These are phyloP conservation scores for Semibalanus balanoides DNA, from an alignment of 1,140 invertebrate genomes.

Conservation along the genomic window DNA sequence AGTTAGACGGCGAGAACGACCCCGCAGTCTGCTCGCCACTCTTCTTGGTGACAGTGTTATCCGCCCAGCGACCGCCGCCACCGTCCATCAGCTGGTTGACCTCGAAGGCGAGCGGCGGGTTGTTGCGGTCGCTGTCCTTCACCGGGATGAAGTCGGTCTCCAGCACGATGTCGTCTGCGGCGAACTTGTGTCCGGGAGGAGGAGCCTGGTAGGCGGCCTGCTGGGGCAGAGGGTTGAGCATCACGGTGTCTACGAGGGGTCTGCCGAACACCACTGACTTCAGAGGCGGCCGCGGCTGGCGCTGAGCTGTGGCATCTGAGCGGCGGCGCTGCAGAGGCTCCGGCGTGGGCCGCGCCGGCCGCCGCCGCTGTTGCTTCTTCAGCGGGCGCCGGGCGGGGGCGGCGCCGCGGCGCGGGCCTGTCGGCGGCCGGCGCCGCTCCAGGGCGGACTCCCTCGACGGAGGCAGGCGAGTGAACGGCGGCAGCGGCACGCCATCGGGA, in stretches of 20 bases:
- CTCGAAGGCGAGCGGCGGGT: not conserved
- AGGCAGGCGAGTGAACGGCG: not conserved
- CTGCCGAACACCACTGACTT: not conserved
- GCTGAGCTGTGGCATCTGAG: not conserved
- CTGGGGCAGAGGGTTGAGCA: not conserved
- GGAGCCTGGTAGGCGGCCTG: not conserved
- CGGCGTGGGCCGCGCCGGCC: no score
- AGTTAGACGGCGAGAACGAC: not conserved
- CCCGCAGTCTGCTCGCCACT: no score
- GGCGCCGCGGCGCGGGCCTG: no score
- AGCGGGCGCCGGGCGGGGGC: no score
- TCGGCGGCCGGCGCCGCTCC: not conserved
- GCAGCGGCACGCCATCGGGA: not conserved
- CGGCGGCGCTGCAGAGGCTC: not conserved
- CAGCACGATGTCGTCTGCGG: not conserved
- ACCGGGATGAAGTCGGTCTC: not conserved
- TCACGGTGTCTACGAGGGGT: not conserved
- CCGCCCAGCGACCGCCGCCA: not conserved
- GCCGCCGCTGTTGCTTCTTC: not conserved
- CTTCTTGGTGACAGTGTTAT: not conserved
- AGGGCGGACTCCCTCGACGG: not conserved
- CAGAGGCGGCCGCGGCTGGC: not conserved
- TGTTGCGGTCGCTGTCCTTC: not conserved
- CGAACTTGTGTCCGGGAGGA: not conserved
- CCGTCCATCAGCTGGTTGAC: not conserved